A percentile compares a stretch with the other conserved stretches of the same genome.
Evolutionary conservation across 2,113 vertebrate species (phyloP).

Genomic region (Brachyistius frenatus): DNA sequence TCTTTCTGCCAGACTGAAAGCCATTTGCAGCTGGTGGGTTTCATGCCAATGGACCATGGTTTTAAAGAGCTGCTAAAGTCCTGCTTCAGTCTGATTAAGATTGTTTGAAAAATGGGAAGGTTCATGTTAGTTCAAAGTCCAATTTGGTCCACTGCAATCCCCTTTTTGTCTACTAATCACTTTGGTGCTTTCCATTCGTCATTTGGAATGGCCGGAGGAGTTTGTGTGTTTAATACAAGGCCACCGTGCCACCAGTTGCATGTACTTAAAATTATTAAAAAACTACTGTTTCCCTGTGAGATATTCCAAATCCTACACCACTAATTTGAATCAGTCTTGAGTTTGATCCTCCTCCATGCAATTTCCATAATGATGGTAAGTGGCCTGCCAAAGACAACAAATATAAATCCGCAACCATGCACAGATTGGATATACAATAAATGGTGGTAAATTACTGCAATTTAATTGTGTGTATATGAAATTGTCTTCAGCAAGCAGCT

Average conservation of each 20-base stretch:
- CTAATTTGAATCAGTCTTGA: conserved; percentile 13
- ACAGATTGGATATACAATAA: conserved; percentile 16
- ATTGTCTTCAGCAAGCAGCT: conserved; percentile 33
- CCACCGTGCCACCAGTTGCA: conserved; percentile 10
- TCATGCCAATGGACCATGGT: conserved; percentile 36
- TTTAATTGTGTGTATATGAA: conserved; percentile 26
- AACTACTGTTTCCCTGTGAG: neutral
- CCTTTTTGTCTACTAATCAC: conserved; percentile 39
- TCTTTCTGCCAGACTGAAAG: conserved; percentile 64
- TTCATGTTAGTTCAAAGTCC: conserved; percentile 29
- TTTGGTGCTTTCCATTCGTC: neutral
- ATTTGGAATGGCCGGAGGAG: conserved; percentile 14
- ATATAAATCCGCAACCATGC: neutral
- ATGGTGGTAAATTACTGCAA: neutral
- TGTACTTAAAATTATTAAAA: conserved; percentile 17
- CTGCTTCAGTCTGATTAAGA: conserved; percentile 33
- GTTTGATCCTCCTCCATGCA: conserved; percentile 14
- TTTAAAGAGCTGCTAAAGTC: conserved; percentile 51
- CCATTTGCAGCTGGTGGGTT: conserved; percentile 57
- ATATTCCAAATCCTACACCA: conserved; percentile 12
- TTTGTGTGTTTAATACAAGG: conserved; percentile 31
- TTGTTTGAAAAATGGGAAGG: conserved; percentile 35
- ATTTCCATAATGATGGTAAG: conserved; percentile 25
- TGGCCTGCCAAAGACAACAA: neutral
- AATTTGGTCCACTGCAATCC: neutral